phyloP scores from a whole-genome alignment of 2,797 vertebrate genomes.

The Hipposideros larvatus region DNA sequence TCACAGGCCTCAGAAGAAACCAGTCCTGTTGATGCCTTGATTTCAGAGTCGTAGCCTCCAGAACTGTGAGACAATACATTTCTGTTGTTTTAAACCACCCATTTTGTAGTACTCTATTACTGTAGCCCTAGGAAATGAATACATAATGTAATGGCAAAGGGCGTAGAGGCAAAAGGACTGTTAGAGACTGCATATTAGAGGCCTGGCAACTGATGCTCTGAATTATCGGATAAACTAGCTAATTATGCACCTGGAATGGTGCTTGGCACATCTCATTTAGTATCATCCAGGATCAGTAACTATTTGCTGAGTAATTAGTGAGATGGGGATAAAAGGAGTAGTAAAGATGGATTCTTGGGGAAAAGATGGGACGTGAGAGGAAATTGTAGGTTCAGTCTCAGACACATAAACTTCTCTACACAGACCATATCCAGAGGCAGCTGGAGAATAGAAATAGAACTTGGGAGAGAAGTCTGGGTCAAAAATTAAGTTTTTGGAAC shows the following conservation, averaged over 20 bases:
- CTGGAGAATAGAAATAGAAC: background rate
- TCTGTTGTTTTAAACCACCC: background rate
- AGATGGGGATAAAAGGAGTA: background rate
- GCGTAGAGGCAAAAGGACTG: background rate
- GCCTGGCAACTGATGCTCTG: background rate
- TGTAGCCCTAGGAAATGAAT: background rate
- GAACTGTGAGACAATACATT: background rate
- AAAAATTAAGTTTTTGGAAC: background rate
- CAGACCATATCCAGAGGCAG: background rate
- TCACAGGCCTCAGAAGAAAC: background rate
- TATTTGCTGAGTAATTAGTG: background rate
- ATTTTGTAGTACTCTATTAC: background rate
- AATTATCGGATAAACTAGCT: background rate
- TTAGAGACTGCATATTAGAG: background rate
- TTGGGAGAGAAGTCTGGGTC: background rate
- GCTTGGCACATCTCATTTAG: background rate
- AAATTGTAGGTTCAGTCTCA: background rate
- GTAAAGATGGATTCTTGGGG: background rate
- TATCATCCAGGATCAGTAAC: background rate
- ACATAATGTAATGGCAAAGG: rapidly evolving
- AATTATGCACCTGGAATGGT: background rate
- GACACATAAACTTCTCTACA: background rate
- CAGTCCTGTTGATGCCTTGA: background rate
- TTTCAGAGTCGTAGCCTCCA: background rate
- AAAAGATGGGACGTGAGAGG: background rate